Evolutionary conservation across 2,113 vertebrate genomes (phyloP).

Genomic region (Pristiophorus japonicus): DNA sequence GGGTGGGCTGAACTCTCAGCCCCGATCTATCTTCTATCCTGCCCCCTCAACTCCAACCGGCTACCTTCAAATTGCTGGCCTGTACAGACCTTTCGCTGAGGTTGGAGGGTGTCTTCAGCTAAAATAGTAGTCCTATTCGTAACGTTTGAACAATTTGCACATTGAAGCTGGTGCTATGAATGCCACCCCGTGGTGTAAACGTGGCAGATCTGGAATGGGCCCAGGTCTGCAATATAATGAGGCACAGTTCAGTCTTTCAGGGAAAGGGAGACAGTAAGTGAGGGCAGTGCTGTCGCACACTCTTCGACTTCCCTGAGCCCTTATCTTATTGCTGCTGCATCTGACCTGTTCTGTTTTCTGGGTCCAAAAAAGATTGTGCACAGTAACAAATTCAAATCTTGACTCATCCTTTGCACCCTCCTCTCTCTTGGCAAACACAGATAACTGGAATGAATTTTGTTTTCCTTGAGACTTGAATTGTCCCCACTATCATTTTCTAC

Average conservation of each 20-base stretch:
- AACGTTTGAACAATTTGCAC: conserved; percentile 18
- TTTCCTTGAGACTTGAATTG: not conserved
- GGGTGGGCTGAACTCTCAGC: not conserved
- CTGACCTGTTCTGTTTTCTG: not conserved
- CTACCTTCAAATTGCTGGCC: not conserved
- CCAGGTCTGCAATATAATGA: not conserved
- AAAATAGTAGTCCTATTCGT: not conserved
- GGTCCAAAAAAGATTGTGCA: not conserved
- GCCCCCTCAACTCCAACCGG: not conserved
- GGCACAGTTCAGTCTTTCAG: conserved; percentile 23
- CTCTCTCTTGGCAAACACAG: not conserved
- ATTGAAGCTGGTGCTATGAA: conserved; percentile 26
- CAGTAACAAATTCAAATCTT: conserved; percentile 12
- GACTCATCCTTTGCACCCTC: not conserved
- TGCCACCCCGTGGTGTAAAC: not conserved
- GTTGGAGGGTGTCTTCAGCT: not conserved
- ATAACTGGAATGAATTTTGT: conserved; percentile 35
- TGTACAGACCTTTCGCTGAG: not conserved
- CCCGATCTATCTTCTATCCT: not conserved
- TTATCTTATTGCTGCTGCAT: not conserved
- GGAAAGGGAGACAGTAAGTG: not conserved
- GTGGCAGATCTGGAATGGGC: not conserved
- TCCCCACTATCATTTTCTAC: not conserved
- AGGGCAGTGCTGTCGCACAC: not conserved
- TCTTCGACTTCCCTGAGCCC: not conserved